These are phyloP conservation scores for Drosophila bocki DNA, from an alignment of 1,140 invertebrate genomes.

Conservation along the genomic window DNA sequence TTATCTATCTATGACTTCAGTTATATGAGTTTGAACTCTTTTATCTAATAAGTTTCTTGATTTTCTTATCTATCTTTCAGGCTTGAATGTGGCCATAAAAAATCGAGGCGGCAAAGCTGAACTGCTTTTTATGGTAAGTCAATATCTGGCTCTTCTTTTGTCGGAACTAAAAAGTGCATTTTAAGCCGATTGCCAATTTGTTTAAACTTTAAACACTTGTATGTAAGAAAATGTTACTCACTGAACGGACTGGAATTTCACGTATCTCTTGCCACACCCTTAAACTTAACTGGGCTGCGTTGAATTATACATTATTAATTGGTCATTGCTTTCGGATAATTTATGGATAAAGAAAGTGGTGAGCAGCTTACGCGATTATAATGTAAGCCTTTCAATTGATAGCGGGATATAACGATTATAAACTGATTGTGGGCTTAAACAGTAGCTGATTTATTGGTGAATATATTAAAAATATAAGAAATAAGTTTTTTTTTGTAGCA, in stretches of 20 bases:
- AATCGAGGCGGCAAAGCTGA: conserved; percentile 13
- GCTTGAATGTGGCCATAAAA: conserved; percentile 19
- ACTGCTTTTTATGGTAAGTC: conserved; percentile 63
- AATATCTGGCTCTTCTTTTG: too few relatives aligned
- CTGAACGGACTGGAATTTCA: conserved; percentile 30
- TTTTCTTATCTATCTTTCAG: conserved; percentile 40
- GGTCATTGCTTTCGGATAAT: conserved; percentile 37
- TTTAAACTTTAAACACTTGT: neutral
- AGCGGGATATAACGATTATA: neutral
- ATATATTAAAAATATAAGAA: too few relatives aligned
- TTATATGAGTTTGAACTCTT: neutral
- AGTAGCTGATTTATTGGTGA: conserved; percentile 1
- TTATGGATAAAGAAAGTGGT: conserved; percentile 47
- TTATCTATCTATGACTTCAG: neutral
- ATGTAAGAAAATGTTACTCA: conserved; percentile 2
- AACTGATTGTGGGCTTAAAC: neutral
- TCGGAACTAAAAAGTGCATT: neutral
- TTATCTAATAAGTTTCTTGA: conserved; percentile 33
- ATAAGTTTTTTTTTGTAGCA: neutral
- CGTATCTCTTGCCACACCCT: conserved; percentile 20
- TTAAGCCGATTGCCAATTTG: conserved; percentile 20
- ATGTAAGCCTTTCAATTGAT: neutral
- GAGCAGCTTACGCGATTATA: conserved; percentile 2
- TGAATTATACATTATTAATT: conserved; percentile 38
- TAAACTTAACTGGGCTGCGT: conserved; percentile 4